Percentiles rank a stretch among this genome's conserved stretches.
phyloP scores from a whole-genome alignment of 2,113 vertebrate genomes.

The Ibidorhyncha struthersii region DNA sequence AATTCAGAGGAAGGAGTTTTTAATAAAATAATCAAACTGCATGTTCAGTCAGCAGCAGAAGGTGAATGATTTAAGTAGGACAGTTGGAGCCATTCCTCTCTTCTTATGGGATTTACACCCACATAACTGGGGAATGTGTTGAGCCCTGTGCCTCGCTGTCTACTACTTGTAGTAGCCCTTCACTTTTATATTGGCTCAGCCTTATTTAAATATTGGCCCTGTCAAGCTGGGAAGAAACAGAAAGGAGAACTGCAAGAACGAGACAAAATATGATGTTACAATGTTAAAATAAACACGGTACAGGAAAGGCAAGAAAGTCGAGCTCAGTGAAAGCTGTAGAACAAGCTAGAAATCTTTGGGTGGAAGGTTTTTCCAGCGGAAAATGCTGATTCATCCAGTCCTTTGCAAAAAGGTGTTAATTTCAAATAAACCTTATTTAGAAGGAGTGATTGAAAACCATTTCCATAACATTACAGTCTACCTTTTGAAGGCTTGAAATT shows the following conservation, averaged over 20 bases:
- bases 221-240: not conserved
- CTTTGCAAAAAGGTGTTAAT: slow-evolving; percentile 17
- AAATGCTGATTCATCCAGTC: slow-evolving; percentile 50
- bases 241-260: not conserved
- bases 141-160: not conserved
- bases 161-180: not conserved
- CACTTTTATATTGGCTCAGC: not conserved
- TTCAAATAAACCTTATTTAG: slow-evolving; percentile 42
- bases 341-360: not conserved
- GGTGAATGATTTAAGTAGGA: not conserved
- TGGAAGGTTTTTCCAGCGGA: slow-evolving; percentile 17
- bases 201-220: slow-evolving; percentile 10
- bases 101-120: not conserved
- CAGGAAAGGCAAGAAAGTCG: slow-evolving; percentile 54
- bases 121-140: not conserved
- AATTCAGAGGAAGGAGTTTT: not conserved
- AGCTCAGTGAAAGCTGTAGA: slow-evolving; percentile 4
- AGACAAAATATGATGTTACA: slow-evolving; percentile 42
- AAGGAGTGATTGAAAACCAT: slow-evolving; percentile 29
- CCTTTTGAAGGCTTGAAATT: slow-evolving; percentile 44
- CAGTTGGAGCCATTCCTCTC: not conserved
- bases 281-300: slow-evolving; percentile 45
- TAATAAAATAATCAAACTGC: not conserved
- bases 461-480: slow-evolving; percentile 35
- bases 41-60: not conserved